phyloP scores from a whole-genome alignment of 1,140 invertebrate genomes.

The Lordiphosa mommai region DNA sequence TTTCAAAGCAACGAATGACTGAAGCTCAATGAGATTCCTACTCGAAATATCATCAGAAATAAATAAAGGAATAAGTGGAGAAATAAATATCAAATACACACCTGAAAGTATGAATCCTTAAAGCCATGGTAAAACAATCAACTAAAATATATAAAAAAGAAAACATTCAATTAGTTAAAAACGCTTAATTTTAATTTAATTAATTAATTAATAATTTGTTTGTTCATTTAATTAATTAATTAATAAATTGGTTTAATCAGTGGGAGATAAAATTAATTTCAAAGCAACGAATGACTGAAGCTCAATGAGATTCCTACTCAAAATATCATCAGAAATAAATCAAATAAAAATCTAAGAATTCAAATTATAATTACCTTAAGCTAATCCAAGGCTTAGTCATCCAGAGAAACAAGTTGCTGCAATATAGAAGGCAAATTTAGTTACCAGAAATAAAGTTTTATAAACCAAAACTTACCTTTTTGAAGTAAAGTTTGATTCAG shows the following conservation, averaged over 20 bases:
- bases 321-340: constrained; percentile 49
- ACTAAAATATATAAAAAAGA: constrained; percentile 27
- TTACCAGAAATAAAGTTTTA: too few relatives aligned
- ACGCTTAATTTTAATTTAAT: too few relatives aligned
- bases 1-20: constrained; percentile 78
- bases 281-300: constrained; percentile 67
- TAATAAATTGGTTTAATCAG: too few relatives aligned
- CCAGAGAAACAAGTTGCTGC: too few relatives aligned
- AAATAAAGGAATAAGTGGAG: not conserved
- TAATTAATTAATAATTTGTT: not conserved
- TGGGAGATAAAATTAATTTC: constrained; percentile 61
- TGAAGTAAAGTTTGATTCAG: too few relatives aligned
- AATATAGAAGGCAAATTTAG: too few relatives aligned
- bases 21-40: constrained; percentile 84
- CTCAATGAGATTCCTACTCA: constrained; percentile 84
- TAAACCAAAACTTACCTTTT: constrained; percentile 19
- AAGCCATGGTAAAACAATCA: not conserved
- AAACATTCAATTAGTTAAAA: constrained; percentile 9
- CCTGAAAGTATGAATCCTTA: constrained; percentile 6
- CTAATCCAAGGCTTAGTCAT: not conserved
- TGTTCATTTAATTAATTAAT: not conserved
- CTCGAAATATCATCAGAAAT: constrained; percentile 61
- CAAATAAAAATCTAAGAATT: not conserved
- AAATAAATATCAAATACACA: constrained; percentile 25
- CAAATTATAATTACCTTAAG: not conserved